Evolutionary conservation across 2,888 invertebrate genomes (phyloP), one percentile per base, ranked within the genome.

Genomic region (Labia minor): DNA sequence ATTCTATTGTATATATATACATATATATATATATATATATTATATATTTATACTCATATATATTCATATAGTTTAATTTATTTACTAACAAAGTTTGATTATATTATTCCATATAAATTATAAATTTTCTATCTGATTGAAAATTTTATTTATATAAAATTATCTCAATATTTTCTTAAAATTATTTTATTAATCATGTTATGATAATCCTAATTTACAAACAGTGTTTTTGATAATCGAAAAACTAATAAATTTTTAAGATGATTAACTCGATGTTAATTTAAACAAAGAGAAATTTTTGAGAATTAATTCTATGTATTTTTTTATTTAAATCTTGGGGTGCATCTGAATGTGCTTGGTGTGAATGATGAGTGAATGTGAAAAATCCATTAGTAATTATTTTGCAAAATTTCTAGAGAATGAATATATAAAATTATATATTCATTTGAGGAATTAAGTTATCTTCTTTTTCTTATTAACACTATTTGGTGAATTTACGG

Each of bases 321-420:
- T 49, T 49, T 14, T 49, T 49, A n/a, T 49, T 49, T 49, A 49
- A 49, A 49, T 49, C 49, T 49, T 76, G 76, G 76, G 76, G 76
- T 75, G 74, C 72, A 71, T 49, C 49, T 73, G 74, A 74, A 75
- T 73, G 76, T 63, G 72, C 16, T 49, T 49, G 49, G 49, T 49
- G 68, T 72, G 73, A 69, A 70, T 72, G 72, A 63, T 62, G 66
- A 63, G 67, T 70, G 71, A 69, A 70, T 63, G n/a, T 49, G 49
- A n/a, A 26, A 26, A 6, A 26, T 26, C 26, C 26, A 6, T 6
- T 26, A 26, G 8, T 26, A 6, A 26, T 26, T 26, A 26, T 26
- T 26, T 26, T 6, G 26, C 26, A 6, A 26, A 26, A 26, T 26
- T 26, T 26, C 8, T 26, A 26, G 4, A 6, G 3, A 3, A 26